Evolutionary conservation across 2,113 vertebrate species (phyloP).

Genomic region (Gallinago undulata): DNA sequence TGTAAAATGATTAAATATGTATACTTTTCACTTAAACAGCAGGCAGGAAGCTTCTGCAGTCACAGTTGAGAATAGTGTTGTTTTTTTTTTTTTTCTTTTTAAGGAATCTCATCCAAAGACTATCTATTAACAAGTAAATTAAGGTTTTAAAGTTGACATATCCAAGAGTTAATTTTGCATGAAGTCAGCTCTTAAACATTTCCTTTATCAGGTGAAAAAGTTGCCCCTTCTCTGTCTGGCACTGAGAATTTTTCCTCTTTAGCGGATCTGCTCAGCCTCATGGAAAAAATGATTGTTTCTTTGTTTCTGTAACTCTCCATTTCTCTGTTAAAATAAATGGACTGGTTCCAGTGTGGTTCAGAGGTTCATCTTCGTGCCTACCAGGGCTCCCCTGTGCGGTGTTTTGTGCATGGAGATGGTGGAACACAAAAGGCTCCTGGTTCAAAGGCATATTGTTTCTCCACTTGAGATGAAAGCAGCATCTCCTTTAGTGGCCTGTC

Average conservation of each 20-base stretch:
- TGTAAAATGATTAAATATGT: conserved; percentile 43
- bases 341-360: neutral
- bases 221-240: conserved; percentile 64
- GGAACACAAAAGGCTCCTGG: neutral
- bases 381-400: neutral
- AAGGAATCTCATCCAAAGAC: neutral
- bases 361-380: neutral
- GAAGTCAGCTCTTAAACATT: conserved; percentile 67
- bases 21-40: conserved; percentile 46
- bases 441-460: neutral
- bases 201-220: conserved; percentile 63
- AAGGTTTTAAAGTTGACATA: conserved; percentile 41
- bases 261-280: neutral
- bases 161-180: conserved; percentile 62
- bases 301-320: conserved; percentile 20
- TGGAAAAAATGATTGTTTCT: conserved; percentile 50
- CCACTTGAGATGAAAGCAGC: neutral
- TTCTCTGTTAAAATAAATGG: conserved; percentile 36
- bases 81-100: neutral
- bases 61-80: neutral
- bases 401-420: neutral
- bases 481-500: neutral
- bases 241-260: conserved; percentile 12
- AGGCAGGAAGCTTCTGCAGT: conserved; percentile 6
- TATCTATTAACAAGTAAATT: conserved; percentile 51